These are phyloP conservation scores for Etheostoma spectabile DNA, from an alignment of 2,113 vertebrate genomes.

Conservation along the genomic window DNA sequence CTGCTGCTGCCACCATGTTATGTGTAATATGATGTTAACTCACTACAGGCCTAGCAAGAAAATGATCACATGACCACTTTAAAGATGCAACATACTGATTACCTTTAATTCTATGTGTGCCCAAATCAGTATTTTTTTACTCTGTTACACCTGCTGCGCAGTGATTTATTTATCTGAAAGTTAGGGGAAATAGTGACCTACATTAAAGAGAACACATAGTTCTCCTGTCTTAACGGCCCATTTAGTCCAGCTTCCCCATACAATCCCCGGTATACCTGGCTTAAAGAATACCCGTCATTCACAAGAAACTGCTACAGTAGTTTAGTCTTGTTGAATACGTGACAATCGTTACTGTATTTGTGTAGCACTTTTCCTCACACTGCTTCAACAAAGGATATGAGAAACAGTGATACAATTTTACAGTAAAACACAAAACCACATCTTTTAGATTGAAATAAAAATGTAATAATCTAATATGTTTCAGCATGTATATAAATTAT, in stretches of 20 bases:
- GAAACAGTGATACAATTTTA: neutral
- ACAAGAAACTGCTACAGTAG: too few species aligned
- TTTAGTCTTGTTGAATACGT: neutral
- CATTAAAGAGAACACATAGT: neutral
- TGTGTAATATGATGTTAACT: neutral
- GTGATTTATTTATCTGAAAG: neutral
- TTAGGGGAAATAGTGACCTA: neutral
- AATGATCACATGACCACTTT: neutral
- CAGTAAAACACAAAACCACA: neutral
- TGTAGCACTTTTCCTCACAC: neutral
- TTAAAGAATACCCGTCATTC: neutral
- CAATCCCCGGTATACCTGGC: too few species aligned
- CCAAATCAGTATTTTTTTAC: neutral
- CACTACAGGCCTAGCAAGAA: neutral
- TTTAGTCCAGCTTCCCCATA: neutral
- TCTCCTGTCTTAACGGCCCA: fast-evolving
- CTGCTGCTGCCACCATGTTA: too few species aligned
- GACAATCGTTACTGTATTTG: neutral
- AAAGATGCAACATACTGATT: neutral
- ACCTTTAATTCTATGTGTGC: neutral
- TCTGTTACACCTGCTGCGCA: neutral
- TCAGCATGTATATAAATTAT: neutral
- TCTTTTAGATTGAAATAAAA: too few species aligned
- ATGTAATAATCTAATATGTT: neutral
- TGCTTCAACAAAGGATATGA: neutral